Evolutionary conservation across 2,113 vertebrate species (phyloP).

Genomic region (Xyliphius kryptos): DNA sequence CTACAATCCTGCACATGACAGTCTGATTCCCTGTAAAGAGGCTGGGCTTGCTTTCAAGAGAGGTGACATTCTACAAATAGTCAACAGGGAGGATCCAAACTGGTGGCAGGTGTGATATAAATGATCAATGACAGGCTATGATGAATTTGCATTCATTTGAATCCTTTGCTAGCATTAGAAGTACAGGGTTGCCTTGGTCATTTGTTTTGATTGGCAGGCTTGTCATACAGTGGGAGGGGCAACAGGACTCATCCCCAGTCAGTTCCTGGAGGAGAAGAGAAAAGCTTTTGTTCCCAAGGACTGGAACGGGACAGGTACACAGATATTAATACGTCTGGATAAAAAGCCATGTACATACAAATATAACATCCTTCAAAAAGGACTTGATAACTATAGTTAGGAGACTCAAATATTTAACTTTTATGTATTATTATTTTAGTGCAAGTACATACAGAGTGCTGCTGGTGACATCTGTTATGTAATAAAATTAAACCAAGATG

Average conservation of each 20-base stretch:
- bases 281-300: constrained; percentile 96
- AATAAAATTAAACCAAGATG: too few relatives aligned
- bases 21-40: constrained; percentile 93
- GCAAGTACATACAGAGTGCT: too few relatives aligned
- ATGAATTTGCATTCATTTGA: not conserved
- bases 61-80: constrained; percentile 95
- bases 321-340: not conserved
- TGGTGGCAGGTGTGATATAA: constrained; percentile 92
- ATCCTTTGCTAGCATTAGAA: not conserved
- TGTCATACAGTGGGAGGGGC: constrained; percentile 86
- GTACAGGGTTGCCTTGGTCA: not conserved
- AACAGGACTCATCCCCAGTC: constrained; percentile 93
- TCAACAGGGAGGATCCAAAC: constrained; percentile 93
- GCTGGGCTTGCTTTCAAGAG: constrained; percentile 87
- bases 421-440: too few relatives aligned
- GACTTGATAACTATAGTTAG: too few relatives aligned
- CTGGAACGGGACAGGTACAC: constrained; percentile 84
- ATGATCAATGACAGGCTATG: not conserved
- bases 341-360: constrained; percentile 35
- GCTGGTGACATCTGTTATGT: too few relatives aligned
- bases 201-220: constrained; percentile 62
- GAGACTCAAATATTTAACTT: too few relatives aligned
- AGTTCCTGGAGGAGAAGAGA: constrained; percentile 96
- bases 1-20: constrained; percentile 91
- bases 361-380: too few relatives aligned